phyloP scores from a whole-genome alignment of 2,797 vertebrate genomes.

The Aeoliscus strigatus region DNA sequence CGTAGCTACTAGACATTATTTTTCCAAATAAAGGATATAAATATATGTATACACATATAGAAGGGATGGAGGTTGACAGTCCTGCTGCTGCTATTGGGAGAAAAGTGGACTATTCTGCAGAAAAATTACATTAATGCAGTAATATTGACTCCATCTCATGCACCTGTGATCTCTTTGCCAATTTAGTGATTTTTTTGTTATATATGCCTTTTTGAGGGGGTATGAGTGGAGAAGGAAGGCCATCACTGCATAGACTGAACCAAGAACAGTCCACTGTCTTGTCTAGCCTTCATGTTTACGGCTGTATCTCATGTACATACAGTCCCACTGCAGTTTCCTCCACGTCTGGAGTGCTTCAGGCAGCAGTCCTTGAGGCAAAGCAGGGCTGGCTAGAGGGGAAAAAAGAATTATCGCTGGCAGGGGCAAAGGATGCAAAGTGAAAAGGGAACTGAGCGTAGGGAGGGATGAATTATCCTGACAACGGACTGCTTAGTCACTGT shows the following conservation, averaged over 20 bases:
- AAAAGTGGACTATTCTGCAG: constrained; percentile 61
- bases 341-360: constrained; percentile 20
- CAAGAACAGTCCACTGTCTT: constrained; percentile 17
- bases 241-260: constrained; percentile 32
- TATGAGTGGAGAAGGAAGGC: constrained; percentile 25
- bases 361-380: constrained; percentile 35
- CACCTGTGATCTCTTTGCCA: constrained; percentile 60
- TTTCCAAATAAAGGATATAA: constrained; percentile 67
- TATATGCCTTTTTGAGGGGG: constrained; percentile 38
- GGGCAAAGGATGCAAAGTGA: constrained; percentile 20
- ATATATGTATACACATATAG: constrained; percentile 63
- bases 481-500: constrained; percentile 62
- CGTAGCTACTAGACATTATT: constrained; percentile 72
- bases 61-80: constrained; percentile 49
- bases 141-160: constrained; percentile 38
- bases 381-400: constrained; percentile 31
- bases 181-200: constrained; percentile 54
- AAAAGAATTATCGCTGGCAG: constrained; percentile 26
- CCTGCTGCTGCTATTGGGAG: constrained; percentile 66
- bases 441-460: constrained; percentile 31
- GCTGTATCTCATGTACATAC: constrained; percentile 52
- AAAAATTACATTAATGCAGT: constrained; percentile 28
- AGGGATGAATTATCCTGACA: constrained; percentile 36
- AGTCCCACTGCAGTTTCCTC: constrained; percentile 45
- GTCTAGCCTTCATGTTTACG: constrained; percentile 18